A percentile compares a stretch with the other conserved stretches of the same genome.
Conservation (phyloP, 2,113 vertebrate genomes). For the Syngnathus typhle region DNA sequence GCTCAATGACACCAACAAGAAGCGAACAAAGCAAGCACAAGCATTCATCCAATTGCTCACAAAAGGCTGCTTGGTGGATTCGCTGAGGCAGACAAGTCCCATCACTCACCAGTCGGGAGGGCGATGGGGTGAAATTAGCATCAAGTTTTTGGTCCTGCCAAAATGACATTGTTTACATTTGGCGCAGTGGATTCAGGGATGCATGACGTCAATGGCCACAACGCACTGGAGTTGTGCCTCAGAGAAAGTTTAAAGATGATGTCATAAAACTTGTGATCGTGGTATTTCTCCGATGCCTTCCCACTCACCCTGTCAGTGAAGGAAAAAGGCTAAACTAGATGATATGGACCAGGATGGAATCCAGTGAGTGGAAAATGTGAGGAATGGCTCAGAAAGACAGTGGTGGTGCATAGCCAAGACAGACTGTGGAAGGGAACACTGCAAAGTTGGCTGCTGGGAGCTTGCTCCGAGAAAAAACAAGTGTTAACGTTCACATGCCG, state of each 20-base stretch:
- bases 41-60: no score
- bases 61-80: no score
- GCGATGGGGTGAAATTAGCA: no score
- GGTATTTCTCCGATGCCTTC: constrained; percentile 16
- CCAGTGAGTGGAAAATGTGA: constrained; percentile 65
- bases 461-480: constrained; percentile 45
- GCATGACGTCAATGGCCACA: no score
- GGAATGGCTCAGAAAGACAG: constrained; percentile 47
- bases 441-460: constrained; percentile 24
- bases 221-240: background rate
- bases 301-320: constrained; percentile 5
- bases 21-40: no score
- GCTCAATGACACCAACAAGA: no score
- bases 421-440: constrained; percentile 35
- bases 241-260: constrained; percentile 47
- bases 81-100: no score
- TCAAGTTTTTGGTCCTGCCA: no score
- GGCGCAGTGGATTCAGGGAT: no score
- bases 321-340: constrained; percentile 31
- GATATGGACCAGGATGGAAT: constrained; percentile 39
- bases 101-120: no score
- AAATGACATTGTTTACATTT: no score
- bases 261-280: constrained; percentile 27
- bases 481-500: constrained; percentile 43
- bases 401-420: constrained; percentile 51